Evolutionary conservation across 2,888 invertebrate species (phyloP).

Genomic region (Synergus laeviventris): DNA sequence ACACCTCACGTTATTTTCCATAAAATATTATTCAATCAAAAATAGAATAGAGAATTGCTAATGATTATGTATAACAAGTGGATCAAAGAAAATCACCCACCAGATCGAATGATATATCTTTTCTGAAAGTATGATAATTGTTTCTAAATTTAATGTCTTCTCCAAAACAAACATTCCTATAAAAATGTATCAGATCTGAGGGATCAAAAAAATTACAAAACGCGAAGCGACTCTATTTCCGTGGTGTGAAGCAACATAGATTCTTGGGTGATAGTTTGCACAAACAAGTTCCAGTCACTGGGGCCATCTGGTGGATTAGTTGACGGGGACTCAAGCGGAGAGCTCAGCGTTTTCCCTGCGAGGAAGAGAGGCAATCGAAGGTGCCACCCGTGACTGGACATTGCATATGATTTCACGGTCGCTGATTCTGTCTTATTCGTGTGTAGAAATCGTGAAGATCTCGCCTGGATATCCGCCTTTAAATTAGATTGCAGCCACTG

Average conservation of each 20-base stretch:
- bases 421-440: constrained; percentile 73
- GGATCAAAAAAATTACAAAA: constrained; percentile 16
- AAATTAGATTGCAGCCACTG: constrained; percentile 74
- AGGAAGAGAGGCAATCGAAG: constrained; percentile 64
- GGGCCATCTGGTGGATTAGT: constrained; percentile 65
- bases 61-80: background rate
- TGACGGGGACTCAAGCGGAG: constrained; percentile 49
- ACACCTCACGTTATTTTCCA: no score
- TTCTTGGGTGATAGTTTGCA: constrained; percentile 44
- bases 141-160: background rate
- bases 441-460: constrained; percentile 77
- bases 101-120: background rate
- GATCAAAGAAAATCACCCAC: background rate
- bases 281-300: constrained; percentile 62
- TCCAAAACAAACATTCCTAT: background rate
- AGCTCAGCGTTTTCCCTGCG: constrained; percentile 61
- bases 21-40: no score
- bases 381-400: constrained; percentile 76
- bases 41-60: background rate
- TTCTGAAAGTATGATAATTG: background rate
- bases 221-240: background rate
- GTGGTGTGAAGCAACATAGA: constrained; percentile 39
- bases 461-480: constrained; percentile 75
- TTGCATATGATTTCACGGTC: constrained; percentile 76
- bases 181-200: constrained; percentile 2